Evolutionary conservation across 2,888 invertebrate genomes (phyloP), one percentile per base, ranked within the genome.

Genomic region (Cecidostiba fungosa): DNA sequence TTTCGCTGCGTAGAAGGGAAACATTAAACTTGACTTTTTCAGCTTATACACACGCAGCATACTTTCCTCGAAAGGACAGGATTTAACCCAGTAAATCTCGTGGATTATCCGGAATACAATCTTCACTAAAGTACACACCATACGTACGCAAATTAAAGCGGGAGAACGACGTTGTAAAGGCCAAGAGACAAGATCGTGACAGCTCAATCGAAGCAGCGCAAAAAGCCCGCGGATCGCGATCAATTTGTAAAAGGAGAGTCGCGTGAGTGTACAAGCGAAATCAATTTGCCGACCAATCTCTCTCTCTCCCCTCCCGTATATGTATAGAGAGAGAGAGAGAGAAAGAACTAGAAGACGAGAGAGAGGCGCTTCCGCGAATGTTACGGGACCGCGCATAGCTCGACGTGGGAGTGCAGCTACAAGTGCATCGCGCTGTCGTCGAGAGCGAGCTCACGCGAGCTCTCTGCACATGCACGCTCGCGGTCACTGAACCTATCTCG

Each of bases 391-490:
- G 91, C 79, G 86, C 92, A 92, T 92, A 90, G 87, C 82, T 84
- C 92, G 90, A 93, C 92, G 93, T 93, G 93, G 92, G 92, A 92
- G 93, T 92, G 91, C 89, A 90, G 88, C 90, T 90, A 88, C 90
- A 89, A 91, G 89, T 90, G 91, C 91, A 91, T 88, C 89, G 87
- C 85, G 86, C 76, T n/a, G 39, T 62, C 59, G 54, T 43, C 36
- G 32, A 50, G 50, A 50, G 69, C 39, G 70, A 36, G 39, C 54
- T 77, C 76, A 81, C 76, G 78, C 82, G 81, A 82, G 81, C 29
- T 77, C 59, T n/a, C 87, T 87, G 87, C 86, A 88, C 87, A 85
- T 66, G 79, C 89, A 88, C 88, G 88, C 89, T 50, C 50, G 89
- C 89, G 90, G 90, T 90, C 88, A 87, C 86, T 70, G 86, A 86